Evolutionary conservation across 1,140 invertebrate species (phyloP), one percentile per base, ranked within the genome.

Genomic region (Thalassaphorura encarpata): DNA sequence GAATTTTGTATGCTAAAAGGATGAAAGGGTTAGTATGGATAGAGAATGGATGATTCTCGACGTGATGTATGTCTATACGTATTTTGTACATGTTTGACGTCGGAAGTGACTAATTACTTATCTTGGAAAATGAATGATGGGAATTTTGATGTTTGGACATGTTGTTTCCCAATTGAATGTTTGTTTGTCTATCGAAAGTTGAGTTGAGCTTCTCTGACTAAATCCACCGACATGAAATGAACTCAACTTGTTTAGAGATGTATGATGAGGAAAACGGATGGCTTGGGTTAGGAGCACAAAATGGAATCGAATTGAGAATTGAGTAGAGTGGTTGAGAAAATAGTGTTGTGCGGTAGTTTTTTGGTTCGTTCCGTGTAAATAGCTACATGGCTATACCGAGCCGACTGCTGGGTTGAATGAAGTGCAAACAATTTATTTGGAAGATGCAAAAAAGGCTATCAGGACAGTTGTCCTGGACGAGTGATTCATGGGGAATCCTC

Each of bases 391-490:
- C 8, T 19, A 11, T 11, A 43, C 6, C 18, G 6, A 47, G 33
- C 8, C 33, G n/a, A n/a, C 8, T 11, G 8, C 8, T 11, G 33
- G 49, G 48, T 42, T 58, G 50, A 52, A 58, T 52, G 51, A 58
- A 58, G 56, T 52, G 56, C 56, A 53, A 52, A 58, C 56, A 58
- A 58, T 58, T 58, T 58, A 58, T 58, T 58, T 58, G 56, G 43
- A 53, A 58, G 51, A 58, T 53, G 51, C 56, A 58, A 53, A 53
- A 58, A 58, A 58, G 41, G 50, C 43, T 49, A 58, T 52, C 56
- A 53, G 51, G 50, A 48, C 42, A 49, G 42, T 52, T 53, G 50
- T 52, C 56, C 46, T 53, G 29, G 31, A 16, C 33, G 56, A 58
- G 58, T 60, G 57, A 59, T 59, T 53, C 57, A 59, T 59, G 51